A percentile compares a stretch with the other conserved stretches of the same genome.
Evolutionary conservation across 2,113 vertebrate genomes (phyloP).

Genomic region (Platycercus adscitus): DNA sequence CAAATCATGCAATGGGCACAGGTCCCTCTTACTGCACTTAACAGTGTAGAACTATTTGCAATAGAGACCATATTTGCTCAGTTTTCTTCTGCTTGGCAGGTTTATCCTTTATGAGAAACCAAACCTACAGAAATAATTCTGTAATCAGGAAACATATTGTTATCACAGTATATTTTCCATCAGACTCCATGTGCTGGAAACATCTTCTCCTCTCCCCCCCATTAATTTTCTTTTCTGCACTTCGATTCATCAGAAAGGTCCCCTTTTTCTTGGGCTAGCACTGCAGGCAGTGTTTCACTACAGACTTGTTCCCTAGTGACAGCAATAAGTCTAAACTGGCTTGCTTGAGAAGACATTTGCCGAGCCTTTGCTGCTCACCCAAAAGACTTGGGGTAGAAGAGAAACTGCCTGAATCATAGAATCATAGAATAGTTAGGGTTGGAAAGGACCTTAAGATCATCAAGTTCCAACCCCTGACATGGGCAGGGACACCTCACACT

Average conservation of each 20-base stretch:
- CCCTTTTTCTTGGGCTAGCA: background rate
- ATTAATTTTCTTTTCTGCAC: slow-evolving; percentile 9
- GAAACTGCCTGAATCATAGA: background rate
- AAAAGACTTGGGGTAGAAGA: background rate
- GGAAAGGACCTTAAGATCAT: no score
- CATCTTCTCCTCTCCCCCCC: background rate
- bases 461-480: no score
- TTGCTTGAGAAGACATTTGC: slow-evolving; percentile 35
- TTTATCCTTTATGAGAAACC: slow-evolving; percentile 23
- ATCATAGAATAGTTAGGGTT: no score
- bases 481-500: no score
- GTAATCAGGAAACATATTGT: slow-evolving; percentile 48
- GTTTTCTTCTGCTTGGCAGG: slow-evolving; percentile 63
- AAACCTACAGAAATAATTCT: slow-evolving; percentile 30
- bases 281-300: slow-evolving; percentile 6
- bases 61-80: slow-evolving; percentile 59
- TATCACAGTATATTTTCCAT: slow-evolving; percentile 34
- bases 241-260: slow-evolving; percentile 37
- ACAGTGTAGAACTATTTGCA: slow-evolving; percentile 58
- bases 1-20: slow-evolving; percentile 15
- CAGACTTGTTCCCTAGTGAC: slow-evolving; percentile 43
- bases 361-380: slow-evolving; percentile 1
- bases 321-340: background rate
- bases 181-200: background rate
- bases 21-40: slow-evolving; percentile 43